These are phyloP conservation scores for Oscheius sp. DNA, from an alignment of 2,888 invertebrate species.

Conservation along the genomic window DNA sequence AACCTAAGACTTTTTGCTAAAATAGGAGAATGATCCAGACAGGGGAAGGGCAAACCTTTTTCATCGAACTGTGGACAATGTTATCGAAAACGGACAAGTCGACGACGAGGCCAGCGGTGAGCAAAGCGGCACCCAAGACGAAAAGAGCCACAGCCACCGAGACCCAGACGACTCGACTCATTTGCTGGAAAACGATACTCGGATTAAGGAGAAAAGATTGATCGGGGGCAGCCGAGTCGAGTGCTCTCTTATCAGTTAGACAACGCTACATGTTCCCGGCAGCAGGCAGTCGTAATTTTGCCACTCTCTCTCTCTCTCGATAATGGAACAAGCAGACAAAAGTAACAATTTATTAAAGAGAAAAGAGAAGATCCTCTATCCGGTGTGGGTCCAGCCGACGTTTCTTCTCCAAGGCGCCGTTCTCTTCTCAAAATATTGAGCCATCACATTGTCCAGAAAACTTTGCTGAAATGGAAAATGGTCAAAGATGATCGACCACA, in stretches of 20 bases:
- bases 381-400: not conserved
- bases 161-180: conserved; percentile 17
- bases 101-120: conserved; percentile 59
- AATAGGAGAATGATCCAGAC: conserved; percentile 12
- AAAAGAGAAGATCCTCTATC: not conserved
- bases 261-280: conserved; percentile 19
- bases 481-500: conserved; percentile 1
- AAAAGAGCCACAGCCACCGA: conserved; percentile 40
- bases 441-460: conserved; percentile 36
- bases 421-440: conserved; percentile 29
- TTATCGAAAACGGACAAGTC: conserved; percentile 54
- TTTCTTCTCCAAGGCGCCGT: not conserved
- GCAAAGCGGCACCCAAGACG: conserved; percentile 48
- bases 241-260: conserved; percentile 21
- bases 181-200: not conserved
- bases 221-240: not conserved
- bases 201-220: conserved; percentile 19
- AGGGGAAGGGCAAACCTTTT: conserved; percentile 44
- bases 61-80: conserved; percentile 45
- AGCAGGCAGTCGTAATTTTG: conserved; percentile 3
- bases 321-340: not conserved
- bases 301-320: not conserved
- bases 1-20: conserved; percentile 56
- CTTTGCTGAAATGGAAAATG: conserved; percentile 27
- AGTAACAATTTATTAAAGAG: not conserved